Conservation (phyloP, 37 sponge, comb jelly and placozoan genomes). For the Corticium candelabrum region DNA sequence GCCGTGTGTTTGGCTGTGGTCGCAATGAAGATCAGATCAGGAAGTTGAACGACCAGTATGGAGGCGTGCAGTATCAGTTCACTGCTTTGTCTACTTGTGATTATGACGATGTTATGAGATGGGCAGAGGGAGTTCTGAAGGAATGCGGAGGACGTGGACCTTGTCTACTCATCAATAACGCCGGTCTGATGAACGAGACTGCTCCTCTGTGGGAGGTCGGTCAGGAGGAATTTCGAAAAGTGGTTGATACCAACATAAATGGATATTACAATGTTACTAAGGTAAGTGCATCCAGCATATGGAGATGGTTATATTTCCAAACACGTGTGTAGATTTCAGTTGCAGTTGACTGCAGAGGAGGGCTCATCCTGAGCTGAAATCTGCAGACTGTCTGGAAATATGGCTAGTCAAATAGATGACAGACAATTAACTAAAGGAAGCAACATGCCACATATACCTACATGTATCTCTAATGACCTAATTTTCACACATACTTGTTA, state of each 20-base stretch:
- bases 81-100: not conserved
- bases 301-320: too few species aligned
- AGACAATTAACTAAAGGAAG: too few species aligned
- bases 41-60: not conserved
- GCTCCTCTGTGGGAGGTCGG: constrained; percentile 8
- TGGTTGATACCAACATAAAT: constrained; percentile 8
- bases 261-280: constrained; percentile 14
- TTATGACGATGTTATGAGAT: not conserved
- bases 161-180: constrained; percentile 20
- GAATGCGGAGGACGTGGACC: constrained; percentile 2
- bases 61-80: not conserved
- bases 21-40: not conserved
- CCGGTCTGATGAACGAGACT: not conserved
- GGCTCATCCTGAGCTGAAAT: too few species aligned
- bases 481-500: too few species aligned
- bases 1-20: constrained; percentile 10
- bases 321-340: too few species aligned
- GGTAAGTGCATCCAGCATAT: too few species aligned
- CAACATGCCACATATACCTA: too few species aligned
- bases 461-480: too few species aligned
- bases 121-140: not conserved
- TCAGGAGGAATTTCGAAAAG: constrained; percentile 1
- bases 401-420: too few species aligned
- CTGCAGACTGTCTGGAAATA: too few species aligned
- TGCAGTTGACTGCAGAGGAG: too few species aligned